Percentiles rank a stretch among this genome's conserved stretches.
Evolutionary conservation across 2,113 vertebrate genomes (phyloP).

Genomic region (Atractosteus spatula): DNA sequence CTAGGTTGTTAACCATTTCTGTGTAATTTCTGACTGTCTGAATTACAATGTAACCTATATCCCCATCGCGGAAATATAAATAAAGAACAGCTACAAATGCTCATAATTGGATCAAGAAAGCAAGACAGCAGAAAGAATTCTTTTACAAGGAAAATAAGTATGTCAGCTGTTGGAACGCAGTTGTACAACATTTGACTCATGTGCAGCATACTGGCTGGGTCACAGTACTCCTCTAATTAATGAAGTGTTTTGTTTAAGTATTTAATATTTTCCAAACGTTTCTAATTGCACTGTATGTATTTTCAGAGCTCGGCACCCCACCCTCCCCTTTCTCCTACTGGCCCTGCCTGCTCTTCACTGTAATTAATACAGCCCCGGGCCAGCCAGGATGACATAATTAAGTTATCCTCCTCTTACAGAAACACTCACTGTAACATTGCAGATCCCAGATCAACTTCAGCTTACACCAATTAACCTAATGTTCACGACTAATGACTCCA

Average conservation of each 20-base stretch:
- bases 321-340: background rate
- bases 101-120: constrained; percentile 11
- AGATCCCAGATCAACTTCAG: constrained; percentile 16
- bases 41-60: constrained; percentile 6
- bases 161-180: background rate
- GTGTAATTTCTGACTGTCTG: constrained; percentile 6
- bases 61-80: background rate
- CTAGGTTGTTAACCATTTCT: background rate
- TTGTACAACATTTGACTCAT: background rate
- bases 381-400: constrained; percentile 14
- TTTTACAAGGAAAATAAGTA: constrained; percentile 18
- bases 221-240: constrained; percentile 14
- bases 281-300: constrained; percentile 10
- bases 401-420: constrained; percentile 11
- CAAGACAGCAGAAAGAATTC: background rate
- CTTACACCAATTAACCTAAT: constrained; percentile 15
- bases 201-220: background rate
- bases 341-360: background rate
- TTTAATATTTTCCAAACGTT: constrained; percentile 22
- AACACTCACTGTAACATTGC: constrained; percentile 13
- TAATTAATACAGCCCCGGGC: constrained; percentile 18
- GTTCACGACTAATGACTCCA: background rate
- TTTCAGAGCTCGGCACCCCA: constrained; percentile 4
- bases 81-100: constrained; percentile 4
- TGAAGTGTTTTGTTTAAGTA: constrained; percentile 9